phyloP scores from a whole-genome alignment of 1,140 invertebrate species.

The Steinernema feltiae region DNA sequence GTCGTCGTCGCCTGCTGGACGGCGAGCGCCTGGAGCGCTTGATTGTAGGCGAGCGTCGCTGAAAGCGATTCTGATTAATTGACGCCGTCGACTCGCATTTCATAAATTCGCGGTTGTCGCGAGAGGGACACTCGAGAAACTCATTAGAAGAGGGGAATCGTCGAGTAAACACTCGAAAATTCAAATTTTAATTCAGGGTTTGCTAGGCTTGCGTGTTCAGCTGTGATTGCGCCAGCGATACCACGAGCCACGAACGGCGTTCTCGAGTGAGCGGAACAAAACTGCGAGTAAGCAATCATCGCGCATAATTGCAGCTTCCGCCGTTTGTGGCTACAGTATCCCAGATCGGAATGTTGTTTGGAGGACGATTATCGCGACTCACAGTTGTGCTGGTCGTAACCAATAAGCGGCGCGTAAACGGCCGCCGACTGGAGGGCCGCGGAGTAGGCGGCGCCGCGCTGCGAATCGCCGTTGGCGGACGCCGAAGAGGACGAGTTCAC shows the following conservation, averaged over 20 bases:
- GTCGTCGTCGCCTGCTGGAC: slow-evolving; percentile 69
- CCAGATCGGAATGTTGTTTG: neutral
- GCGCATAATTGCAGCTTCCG: too few species aligned
- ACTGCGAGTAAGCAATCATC: too few species aligned
- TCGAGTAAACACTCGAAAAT: neutral
- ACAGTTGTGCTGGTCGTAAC: slow-evolving; percentile 10
- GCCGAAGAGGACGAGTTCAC: neutral
- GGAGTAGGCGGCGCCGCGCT: slow-evolving; percentile 13
- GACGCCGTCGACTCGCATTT: slow-evolving; percentile 13
- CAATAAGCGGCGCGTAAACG: slow-evolving; percentile 5
- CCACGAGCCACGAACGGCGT: too few species aligned
- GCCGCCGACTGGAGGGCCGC: slow-evolving; percentile 2
- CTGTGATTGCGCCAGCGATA: too few species aligned
- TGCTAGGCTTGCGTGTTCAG: neutral
- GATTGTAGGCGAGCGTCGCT: slow-evolving; percentile 86
- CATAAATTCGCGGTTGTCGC: neutral
- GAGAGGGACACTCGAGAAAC: neutral
- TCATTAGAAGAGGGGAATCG: neutral
- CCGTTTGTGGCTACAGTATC: neutral
- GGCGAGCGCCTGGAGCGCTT: slow-evolving; percentile 75
- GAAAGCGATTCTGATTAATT: slow-evolving; percentile 62
- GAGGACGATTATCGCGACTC: neutral
- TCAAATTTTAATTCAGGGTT: neutral
- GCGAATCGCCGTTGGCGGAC: neutral
- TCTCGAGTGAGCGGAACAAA: too few species aligned